Evolutionary conservation across 2,888 invertebrate species (phyloP), one percentile per base, ranked within the genome.

Genomic region (Idaea biselata): DNA sequence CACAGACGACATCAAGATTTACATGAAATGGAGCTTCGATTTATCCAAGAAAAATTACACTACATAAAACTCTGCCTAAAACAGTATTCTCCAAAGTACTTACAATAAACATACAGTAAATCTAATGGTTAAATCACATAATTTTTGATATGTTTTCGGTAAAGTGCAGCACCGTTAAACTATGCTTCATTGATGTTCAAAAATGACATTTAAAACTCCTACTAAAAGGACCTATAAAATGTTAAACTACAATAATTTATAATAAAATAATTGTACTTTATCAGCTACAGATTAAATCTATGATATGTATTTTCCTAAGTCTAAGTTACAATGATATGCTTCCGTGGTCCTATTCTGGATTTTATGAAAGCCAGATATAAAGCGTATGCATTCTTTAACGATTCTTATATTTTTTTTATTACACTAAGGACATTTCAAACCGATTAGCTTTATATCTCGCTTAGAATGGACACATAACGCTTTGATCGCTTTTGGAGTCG

Each of bases 281-380:
- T 86, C 72, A 74, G 76, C 88, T 90, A 90, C 84, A 72, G 81
- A 70, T 73, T 86, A 77, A 80, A 81, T 77, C 86, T 89, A 88
- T 83, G 87, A 88, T 87, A 85, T 87, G 86, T 87, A 80, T 84
- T 78, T 71, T 77, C 78, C 85, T 86, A 79, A 70, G 64, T 69
- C 83, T 87, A 88, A 78, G 71, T 78, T 84, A 86, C 75, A 84
- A 83, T 86, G 89, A 89, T 89, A 91, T 90, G 89, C 88, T 80
- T 86, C 82, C 82, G 81, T 91, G 88, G 89, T 89, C 91, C 90
- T 89, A 88, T 84, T 87, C 86, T 88, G 92, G 91, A 88, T 87
- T 85, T 83, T 82, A 81, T 84, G 87, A 87, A 90, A 91, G 90
- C 91, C 87, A 91, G 90, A 91, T 89, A 91, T 91, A 91, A 91